A percentile compares a stretch with the other conserved stretches of the same genome.
Evolutionary conservation across 2,888 invertebrate species (phyloP).

Genomic region (Aspidapion aeneum): DNA sequence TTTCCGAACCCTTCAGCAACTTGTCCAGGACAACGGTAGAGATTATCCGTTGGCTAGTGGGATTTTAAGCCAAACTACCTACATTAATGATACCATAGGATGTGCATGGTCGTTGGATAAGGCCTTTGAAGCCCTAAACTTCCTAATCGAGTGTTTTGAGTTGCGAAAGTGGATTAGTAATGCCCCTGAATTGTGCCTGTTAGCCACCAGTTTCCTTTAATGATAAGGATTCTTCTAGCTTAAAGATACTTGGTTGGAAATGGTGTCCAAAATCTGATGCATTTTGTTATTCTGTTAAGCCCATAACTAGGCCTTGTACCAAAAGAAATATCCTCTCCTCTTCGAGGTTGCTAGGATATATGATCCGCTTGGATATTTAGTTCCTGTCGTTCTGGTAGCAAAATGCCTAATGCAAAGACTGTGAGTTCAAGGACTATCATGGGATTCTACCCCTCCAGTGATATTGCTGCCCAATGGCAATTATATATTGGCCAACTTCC

Average conservation of each 20-base stretch:
- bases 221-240: background rate
- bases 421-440: background rate
- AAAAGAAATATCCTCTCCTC: background rate
- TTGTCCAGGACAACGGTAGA: background rate
- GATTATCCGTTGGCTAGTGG: background rate
- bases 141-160: background rate
- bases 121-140: background rate
- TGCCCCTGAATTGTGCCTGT: background rate
- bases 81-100: constrained; percentile 1
- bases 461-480: background rate
- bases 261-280: background rate
- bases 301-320: background rate
- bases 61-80: background rate
- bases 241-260: background rate
- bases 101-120: background rate
- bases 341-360: background rate
- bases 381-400: background rate
- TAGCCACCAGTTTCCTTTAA: background rate
- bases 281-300: background rate
- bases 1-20: background rate
- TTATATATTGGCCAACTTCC: background rate
- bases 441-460: background rate
- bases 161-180: background rate
- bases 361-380: background rate
- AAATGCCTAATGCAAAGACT: background rate